Evolutionary conservation across 2,113 vertebrate genomes (phyloP).

Genomic region (Symphodus melops): DNA sequence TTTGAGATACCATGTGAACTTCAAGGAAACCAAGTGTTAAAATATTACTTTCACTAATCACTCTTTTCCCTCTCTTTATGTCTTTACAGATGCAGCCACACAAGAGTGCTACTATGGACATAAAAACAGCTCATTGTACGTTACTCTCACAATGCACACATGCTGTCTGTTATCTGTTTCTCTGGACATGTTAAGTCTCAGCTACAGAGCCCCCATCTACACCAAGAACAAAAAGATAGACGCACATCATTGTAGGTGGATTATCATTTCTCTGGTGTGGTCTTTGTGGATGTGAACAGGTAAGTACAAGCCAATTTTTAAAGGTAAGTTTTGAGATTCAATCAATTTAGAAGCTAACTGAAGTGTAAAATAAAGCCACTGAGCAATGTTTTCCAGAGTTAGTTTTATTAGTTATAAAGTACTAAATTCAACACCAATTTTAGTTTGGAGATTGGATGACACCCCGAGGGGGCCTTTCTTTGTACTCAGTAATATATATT

Average conservation of each 20-base stretch:
- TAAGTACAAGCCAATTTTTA: conserved; percentile 50
- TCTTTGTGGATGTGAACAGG: conserved; percentile 55
- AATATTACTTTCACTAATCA: background rate
- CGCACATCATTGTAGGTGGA: conserved; percentile 26
- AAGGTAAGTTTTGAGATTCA: conserved; percentile 71
- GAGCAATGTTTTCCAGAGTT: conserved; percentile 59
- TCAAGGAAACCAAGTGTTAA: background rate
- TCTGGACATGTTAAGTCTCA: conserved; percentile 19
- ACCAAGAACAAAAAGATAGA: conserved; percentile 34
- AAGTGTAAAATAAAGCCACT: conserved; percentile 51
- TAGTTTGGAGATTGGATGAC: conserved; percentile 64
- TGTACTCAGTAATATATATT: conserved; percentile 60
- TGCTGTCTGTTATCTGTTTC: conserved; percentile 1
- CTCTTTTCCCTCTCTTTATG: conserved; percentile 31
- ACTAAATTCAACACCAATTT: conserved; percentile 72
- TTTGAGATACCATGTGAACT: background rate
- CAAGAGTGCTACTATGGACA: conserved; percentile 1
- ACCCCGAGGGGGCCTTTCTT: conserved; percentile 54
- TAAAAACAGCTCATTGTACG: background rate
- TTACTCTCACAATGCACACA: background rate
- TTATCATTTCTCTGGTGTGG: conserved; percentile 12
- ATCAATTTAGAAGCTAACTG: conserved; percentile 50
- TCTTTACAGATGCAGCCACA: conserved; percentile 60
- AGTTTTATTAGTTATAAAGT: conserved; percentile 69
- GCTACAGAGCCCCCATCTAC: conserved; percentile 9